Conservation (phyloP, 2,113 vertebrate genomes). For the Lepisosteus osseus region DNA sequence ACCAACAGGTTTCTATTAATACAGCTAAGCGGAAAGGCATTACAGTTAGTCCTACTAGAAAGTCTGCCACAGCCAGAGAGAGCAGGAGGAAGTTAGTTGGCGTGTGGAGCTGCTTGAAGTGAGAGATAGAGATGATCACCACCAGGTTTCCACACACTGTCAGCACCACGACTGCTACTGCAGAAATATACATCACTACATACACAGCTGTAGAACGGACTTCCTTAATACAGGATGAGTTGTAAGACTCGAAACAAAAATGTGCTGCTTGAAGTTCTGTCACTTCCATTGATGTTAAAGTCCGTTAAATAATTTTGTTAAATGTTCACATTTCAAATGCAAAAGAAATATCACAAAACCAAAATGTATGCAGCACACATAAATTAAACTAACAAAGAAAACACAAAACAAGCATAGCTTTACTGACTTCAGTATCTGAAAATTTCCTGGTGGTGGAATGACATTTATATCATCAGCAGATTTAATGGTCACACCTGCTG, state of each 20-base stretch:
- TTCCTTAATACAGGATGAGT: neutral
- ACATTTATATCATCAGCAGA: too few relatives aligned
- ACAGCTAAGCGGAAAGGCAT: neutral
- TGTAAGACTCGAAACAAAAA: neutral
- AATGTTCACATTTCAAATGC: too few relatives aligned
- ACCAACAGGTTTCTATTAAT: constrained; percentile 21
- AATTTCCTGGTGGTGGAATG: too few relatives aligned
- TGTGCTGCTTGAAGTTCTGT: neutral
- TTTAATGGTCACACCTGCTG: too few relatives aligned
- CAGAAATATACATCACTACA: neutral
- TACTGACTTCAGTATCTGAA: too few relatives aligned
- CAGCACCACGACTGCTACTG: neutral
- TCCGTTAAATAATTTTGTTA: too few relatives aligned
- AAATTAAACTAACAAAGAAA: too few relatives aligned
- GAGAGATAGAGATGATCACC: constrained; percentile 18
- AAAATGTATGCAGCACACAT: too few relatives aligned
- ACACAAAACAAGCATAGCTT: too few relatives aligned
- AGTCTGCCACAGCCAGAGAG: constrained; percentile 21
- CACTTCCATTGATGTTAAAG: too few relatives aligned
- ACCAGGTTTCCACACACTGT: constrained; percentile 20
- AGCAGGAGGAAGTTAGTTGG: constrained; percentile 17
- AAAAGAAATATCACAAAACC: too few relatives aligned
- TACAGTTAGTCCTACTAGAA: constrained; percentile 11
- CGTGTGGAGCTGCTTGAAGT: constrained; percentile 24
- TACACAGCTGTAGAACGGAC: neutral